Evolutionary conservation across 2,888 invertebrate species (phyloP).

Genomic region (Leptinotarsa peninsularis): DNA sequence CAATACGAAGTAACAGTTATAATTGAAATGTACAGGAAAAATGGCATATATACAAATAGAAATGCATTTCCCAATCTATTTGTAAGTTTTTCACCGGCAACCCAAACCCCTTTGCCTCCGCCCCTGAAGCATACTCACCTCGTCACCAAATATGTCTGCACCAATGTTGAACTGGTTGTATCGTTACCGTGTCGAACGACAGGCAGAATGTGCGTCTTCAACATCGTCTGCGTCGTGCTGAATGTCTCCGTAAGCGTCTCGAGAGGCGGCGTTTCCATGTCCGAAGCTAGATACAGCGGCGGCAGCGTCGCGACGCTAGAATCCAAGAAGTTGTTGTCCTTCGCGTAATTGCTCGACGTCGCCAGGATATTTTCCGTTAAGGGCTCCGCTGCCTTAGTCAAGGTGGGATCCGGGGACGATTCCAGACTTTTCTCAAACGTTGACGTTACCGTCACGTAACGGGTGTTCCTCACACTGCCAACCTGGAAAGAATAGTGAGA

Average conservation of each 20-base stretch:
- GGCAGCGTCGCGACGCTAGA: constrained; percentile 87
- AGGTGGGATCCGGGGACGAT: constrained; percentile 69
- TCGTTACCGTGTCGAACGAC: constrained; percentile 80
- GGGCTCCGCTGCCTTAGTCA: constrained; percentile 76
- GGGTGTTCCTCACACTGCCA: constrained; percentile 86
- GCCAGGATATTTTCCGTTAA: constrained; percentile 89
- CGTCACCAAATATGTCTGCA: constrained; percentile 90
- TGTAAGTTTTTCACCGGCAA: background rate
- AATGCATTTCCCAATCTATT: too few species aligned
- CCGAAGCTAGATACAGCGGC: constrained; percentile 80
- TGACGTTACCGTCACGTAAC: constrained; percentile 88
- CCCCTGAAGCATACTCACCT: constrained; percentile 63
- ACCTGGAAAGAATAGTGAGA: constrained; percentile 71
- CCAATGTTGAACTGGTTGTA: constrained; percentile 82
- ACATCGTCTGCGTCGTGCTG: constrained; percentile 88
- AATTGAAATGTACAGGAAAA: too few species aligned
- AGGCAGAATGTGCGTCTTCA: constrained; percentile 90
- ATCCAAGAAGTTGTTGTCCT: constrained; percentile 75
- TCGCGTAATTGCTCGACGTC: constrained; percentile 79
- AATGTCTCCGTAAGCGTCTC: constrained; percentile 92
- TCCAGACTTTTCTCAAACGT: constrained; percentile 85
- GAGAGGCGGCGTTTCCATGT: constrained; percentile 85
- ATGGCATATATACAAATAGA: too few species aligned
- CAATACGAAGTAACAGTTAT: too few species aligned
- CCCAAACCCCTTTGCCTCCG: background rate